phyloP scores from a whole-genome alignment of 2,888 invertebrate species.

The Elysia crispata region DNA sequence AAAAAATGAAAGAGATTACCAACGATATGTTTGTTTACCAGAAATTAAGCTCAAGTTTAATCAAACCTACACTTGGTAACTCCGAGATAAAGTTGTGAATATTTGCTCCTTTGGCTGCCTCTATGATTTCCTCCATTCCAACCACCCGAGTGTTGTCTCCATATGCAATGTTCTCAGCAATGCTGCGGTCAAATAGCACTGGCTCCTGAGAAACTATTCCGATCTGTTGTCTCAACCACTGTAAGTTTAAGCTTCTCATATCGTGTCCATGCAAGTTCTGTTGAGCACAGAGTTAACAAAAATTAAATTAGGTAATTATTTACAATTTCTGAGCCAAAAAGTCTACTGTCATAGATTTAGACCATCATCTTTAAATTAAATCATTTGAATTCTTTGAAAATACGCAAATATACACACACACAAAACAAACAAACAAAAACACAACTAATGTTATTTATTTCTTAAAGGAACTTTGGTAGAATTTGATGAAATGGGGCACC shows the following conservation, averaged over 20 bases:
- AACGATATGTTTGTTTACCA: too few relatives aligned
- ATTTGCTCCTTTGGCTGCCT: constrained; percentile 85
- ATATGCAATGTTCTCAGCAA: constrained; percentile 94
- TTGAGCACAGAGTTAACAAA: constrained; percentile 35
- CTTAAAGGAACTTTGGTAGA: too few relatives aligned
- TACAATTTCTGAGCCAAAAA: too few relatives aligned
- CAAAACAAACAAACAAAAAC: too few relatives aligned
- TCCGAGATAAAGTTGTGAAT: constrained; percentile 90
- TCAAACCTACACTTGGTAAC: constrained; percentile 81
- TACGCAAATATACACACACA: too few relatives aligned
- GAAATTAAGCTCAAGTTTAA: background rate
- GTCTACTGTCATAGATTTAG: too few relatives aligned
- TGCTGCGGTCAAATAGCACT: constrained; percentile 90
- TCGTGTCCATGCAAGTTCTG: constrained; percentile 77
- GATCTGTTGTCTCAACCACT: constrained; percentile 85
- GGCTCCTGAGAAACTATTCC: constrained; percentile 97
- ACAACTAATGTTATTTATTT: too few relatives aligned
- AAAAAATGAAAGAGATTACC: too few relatives aligned
- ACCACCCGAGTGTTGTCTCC: constrained; percentile 87
- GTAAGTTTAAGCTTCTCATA: constrained; percentile 83
- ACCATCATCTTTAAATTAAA: too few relatives aligned
- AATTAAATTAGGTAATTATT: too few relatives aligned
- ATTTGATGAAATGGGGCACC: too few relatives aligned
- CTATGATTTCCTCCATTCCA: constrained; percentile 85
- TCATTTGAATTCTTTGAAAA: too few relatives aligned